A percentile compares a stretch with the other conserved stretches of the same genome.
These are phyloP conservation scores for Argya squamiceps DNA, from an alignment of 2,797 vertebrate species.

Conservation along the genomic window DNA sequence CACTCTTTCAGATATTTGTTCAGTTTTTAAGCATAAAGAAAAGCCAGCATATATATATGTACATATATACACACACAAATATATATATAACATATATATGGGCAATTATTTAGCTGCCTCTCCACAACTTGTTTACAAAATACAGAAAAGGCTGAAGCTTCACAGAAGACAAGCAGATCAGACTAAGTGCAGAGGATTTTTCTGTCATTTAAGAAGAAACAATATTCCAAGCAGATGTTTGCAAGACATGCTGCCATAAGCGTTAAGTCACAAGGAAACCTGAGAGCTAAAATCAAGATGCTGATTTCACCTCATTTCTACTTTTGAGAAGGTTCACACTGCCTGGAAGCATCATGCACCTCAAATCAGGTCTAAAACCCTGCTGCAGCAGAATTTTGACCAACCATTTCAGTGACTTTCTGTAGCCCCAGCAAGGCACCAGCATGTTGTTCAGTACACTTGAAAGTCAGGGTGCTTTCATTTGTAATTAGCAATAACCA, in stretches of 20 bases:
- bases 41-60: neutral
- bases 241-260: neutral
- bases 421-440: neutral
- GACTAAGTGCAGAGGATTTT: neutral
- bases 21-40: neutral
- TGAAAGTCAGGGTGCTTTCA: neutral
- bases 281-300: neutral
- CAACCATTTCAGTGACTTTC: neutral
- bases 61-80: rapidly evolving
- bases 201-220: neutral
- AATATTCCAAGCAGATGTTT: neutral
- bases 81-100: neutral
- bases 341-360: neutral
- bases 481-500: neutral
- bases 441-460: neutral
- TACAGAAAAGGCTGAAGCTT: neutral
- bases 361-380: neutral
- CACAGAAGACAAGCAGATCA: neutral
- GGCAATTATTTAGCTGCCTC: neutral
- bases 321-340: neutral
- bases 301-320: neutral
- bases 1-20: neutral
- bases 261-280: neutral
- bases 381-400: neutral
- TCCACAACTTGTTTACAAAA: neutral